Evolutionary conservation across 2,113 vertebrate genomes (phyloP), one percentile per base, ranked within the genome.

Genomic region (Bombycilla garrulus): DNA sequence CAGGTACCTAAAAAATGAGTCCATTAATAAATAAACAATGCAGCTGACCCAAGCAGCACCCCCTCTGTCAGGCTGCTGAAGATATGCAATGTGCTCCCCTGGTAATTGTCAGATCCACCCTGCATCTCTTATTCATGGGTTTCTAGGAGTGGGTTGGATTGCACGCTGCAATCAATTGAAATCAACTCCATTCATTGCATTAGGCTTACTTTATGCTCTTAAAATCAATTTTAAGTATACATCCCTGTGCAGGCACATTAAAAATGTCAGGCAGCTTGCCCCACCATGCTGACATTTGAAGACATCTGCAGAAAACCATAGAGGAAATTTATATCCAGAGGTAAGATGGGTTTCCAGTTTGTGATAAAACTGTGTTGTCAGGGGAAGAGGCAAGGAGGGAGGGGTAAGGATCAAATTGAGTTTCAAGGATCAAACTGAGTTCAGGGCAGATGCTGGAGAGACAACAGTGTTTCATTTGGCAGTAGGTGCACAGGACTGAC

Each of bases 391-490:
- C n/a, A 58, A 86, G 76, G 17, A 88, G 54, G 44, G 84, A 88
- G 48, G 72, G 28, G 40, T 64, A 66, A 70, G 69, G 76, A 93
- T 92, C 64, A 83, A 81, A 77, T 10, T 38, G 67, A 88, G 67
- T 88, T 88, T 57, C 89, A 91, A 86, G 88, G 94, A 93, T 95
- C 86, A 95, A 67, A 83, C 54, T 10, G 67, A 95, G 92, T 94
- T 93, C 91, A 96, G 88, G 53, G 77, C 91, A 96, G 81, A 92
- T 88, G 78, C 81, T 81, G 81, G 85, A 60, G 67, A 90, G 95
- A 87, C 74, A 73, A 62, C 6, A 23, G 40, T 79, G 88, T 96
- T 95, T 86, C 95, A 9, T 48, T 92, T 96, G 93, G 96, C 93
- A 80, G 17, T 45, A 80, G 81, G 93, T 88, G 90, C 92, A 77